phyloP scores from a whole-genome alignment of 2,888 invertebrate species.

The Eucera pruinosa region DNA sequence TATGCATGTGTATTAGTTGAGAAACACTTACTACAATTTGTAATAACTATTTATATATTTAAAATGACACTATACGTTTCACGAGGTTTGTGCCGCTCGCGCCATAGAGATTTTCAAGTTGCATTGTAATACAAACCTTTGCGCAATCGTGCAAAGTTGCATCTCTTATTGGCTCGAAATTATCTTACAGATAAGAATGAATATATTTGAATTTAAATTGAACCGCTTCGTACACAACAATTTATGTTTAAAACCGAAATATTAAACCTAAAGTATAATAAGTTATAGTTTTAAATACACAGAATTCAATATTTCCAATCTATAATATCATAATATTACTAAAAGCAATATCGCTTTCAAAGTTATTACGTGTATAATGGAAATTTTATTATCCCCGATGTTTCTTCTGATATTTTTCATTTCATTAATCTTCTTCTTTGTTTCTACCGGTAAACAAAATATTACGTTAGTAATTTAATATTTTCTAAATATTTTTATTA shows the following conservation, averaged over 20 bases:
- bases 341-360: neutral
- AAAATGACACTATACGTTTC: constrained; percentile 35
- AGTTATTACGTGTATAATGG: neutral
- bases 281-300: neutral
- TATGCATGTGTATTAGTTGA: neutral
- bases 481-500: neutral
- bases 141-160: neutral
- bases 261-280: neutral
- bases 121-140: neutral
- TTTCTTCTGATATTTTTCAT: constrained; percentile 4
- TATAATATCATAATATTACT: neutral
- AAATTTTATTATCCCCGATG: constrained; percentile 1
- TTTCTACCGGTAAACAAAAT: constrained; percentile 15
- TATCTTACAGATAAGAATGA: constrained; percentile 69
- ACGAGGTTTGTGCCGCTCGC: constrained; percentile 57
- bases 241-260: neutral
- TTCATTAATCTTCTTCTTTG: neutral
- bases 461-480: neutral
- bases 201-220: constrained; percentile 44
- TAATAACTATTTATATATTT: constrained; percentile 39
- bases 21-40: constrained; percentile 49
- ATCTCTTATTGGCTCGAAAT: constrained; percentile 31
- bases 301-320: neutral
- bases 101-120: constrained; percentile 43
- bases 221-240: neutral